Base-by-base conservation (phyloP, 1,140 invertebrate species). In the Aplysia californica region DNA sequence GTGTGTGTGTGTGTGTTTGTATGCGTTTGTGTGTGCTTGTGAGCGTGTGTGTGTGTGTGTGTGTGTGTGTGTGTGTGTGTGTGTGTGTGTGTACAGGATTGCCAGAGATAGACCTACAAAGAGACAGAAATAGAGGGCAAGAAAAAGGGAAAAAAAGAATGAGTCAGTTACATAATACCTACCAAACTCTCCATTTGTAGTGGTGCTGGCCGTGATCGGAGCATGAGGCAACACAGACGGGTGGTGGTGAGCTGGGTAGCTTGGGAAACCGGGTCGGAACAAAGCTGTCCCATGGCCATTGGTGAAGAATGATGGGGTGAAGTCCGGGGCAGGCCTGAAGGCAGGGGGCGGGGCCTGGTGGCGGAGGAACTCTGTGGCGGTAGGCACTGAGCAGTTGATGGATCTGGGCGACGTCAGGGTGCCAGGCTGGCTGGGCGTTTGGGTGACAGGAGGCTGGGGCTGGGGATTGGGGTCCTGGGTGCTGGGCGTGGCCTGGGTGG, bases 251-350 rank as follows among this genome's bases (percentile, higher is more conserved):
- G 88, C 86, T 3, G 86, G 87, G 77, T 87, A 87, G 39, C 79
- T 77, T n/a, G 86, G 69, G 44, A 80, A 80, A 10, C 79, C 79
- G 2, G 82, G 83, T 67, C 87, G 86, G 35, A 85, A 87, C 23
- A 86, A 85, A 61, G 84, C 82, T 29, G 87, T 71, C 15, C 88
- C 87, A 64, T 87, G 87, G 31, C 86, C 86, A 75, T 88, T 89
- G 38, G 87, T 77, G 72, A 89, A 88, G 77, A 88, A 89, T 33
- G 87, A 82, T 59, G 85, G 78, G n/a, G 84, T 85, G 71, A 88
- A 85, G 31, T 88, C 84, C 23, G 84, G 87, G 4, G 80, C 75
- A n/a, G 74, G 39, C 72, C 85, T 76, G 65, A 86, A 88, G 31
- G 84, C 83, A 26, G 84, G 79, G 15, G 84, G 83, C 1, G 84